Base-by-base conservation (phyloP, 1,140 invertebrate species). In the Eumaeus atala region DNA sequence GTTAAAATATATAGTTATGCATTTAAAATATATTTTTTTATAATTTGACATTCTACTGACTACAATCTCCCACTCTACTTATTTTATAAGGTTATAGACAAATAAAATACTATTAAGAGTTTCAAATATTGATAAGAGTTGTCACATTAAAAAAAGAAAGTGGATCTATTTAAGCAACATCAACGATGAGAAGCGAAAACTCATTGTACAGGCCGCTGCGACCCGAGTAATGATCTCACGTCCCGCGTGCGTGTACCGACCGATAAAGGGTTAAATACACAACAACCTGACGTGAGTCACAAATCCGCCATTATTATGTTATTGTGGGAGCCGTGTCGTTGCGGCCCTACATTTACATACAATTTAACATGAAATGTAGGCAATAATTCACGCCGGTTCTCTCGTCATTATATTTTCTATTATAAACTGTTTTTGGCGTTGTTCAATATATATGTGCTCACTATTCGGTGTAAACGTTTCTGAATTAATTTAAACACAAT, bases 231-330 rank as follows among this genome's bases (percentile, higher is more conserved):
- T 77, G 79, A 70, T 78, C 74, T 76, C 82, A 82, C 82, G 79
- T 84, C 69, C 80, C 72, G 70, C 69, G 77, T 84, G 82, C 79
- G 82, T 81, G 82, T 70, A 69, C 71, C 74, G 83, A 69, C 71
- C 74, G 83, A 84, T 84, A 84, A 86, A 86, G 83, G 80, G 83
- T 86, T 86, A 84, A 86, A 73, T 82, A 84, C 77, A 78, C 70
- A 84, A 85, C 82, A 79, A 77, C 77, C 73, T 78, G 77, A 82
- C 83, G 83, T 86, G 83, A 86, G 66, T 83, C 77, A 84, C 82
- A 86, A 86, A 85, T 83, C 82, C 72, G 77, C 82, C 74, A 85
- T 84, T 86, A 84, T 86, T 81, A 84, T 84, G 79, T 84, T 86
- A 86, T 86, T 86, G 83, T 83, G 80, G 79, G 74, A 83, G 74